Evolutionary conservation across 2,797 vertebrate species (phyloP), one percentile per base, ranked within the genome.

Genomic region (Epinephelus coioides): DNA sequence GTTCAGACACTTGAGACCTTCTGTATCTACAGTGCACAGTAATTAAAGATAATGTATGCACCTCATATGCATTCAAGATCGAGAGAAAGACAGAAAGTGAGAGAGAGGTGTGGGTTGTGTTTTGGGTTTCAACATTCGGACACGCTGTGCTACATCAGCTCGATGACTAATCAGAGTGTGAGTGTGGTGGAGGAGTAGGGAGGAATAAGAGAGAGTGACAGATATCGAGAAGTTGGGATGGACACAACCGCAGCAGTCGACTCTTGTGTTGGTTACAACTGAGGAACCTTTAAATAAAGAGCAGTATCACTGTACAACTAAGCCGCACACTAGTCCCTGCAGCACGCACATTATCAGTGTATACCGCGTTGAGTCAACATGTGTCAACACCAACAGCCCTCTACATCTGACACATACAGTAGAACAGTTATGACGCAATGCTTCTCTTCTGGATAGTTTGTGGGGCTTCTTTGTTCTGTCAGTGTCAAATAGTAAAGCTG

Each of bases 91-190:
- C 59, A 71, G 14, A 44, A 49, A 69, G 73, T 69, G 65, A 62
- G 70, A 63, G 72, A 63, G 2, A 13, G 53, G 17, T 53, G 87
- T 83, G 82, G 85, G 85, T 43, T 86, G 76, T 76, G 79, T 79
- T 85, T 82, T 85, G 76, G 57, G 81, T 83, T 84, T 79, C 47
- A 73, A 68, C 49, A 14, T 70, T 86, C n/a, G 47, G 83, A 84
- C 71, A 56, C 7, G 54, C 78, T 67, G 75, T 68, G 79, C 79
- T 85, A 47, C 89, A 87, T 89, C 75, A 82, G 80, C 77, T 85
- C 23, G 43, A 84, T 91, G 90, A 92, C 88, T 90, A 87, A 91
- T 88, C 82, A 78, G 68, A 86, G 77, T 51, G 74, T 2, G 63
- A 68, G 68, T 64, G 82, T 84, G 73, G 77, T 78, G 79, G 84